Percentiles rank a stretch among this genome's conserved stretches.
Conservation (phyloP, 2,797 vertebrate species). For the Sebastes minor region DNA sequence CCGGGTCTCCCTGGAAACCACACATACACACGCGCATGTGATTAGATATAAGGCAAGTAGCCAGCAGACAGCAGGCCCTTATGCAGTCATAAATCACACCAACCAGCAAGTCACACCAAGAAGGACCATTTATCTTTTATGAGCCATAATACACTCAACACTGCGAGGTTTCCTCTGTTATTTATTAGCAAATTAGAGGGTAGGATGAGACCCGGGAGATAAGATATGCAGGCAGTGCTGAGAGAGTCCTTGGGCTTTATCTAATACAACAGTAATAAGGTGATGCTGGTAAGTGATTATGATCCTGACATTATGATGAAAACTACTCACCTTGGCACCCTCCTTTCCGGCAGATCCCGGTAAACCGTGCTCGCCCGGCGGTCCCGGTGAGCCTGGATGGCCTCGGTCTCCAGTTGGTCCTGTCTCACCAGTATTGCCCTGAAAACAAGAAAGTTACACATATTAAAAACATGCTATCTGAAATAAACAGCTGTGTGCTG, state of each 20-base stretch:
- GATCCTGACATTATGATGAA: conserved; percentile 36
- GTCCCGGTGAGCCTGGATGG: conserved; percentile 91
- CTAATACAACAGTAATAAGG: conserved; percentile 50
- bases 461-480: not conserved
- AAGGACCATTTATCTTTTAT: conserved; percentile 71
- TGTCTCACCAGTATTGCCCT: conserved; percentile 93
- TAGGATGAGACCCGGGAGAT: conserved; percentile 58
- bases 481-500: not conserved
- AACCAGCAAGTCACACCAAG: conserved; percentile 54
- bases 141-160: conserved; percentile 52
- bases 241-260: conserved; percentile 55
- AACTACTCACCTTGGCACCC: conserved; percentile 87
- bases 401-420: conserved; percentile 91
- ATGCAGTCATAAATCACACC: conserved; percentile 67
- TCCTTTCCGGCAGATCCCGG: conserved; percentile 92
- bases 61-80: conserved; percentile 57
- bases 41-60: conserved; percentile 51
- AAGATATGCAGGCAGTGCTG: conserved; percentile 45
- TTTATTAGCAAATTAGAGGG: conserved; percentile 69
- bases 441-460: conserved; percentile 4
- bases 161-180: conserved; percentile 51
- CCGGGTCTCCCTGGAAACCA: conserved; percentile 89
- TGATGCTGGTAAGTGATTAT: conserved; percentile 43
- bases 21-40: conserved; percentile 34
- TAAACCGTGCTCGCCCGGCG: conserved; percentile 92